Conservation (phyloP, 1,140 invertebrate species). For the Drosophila ohnishii region DNA sequence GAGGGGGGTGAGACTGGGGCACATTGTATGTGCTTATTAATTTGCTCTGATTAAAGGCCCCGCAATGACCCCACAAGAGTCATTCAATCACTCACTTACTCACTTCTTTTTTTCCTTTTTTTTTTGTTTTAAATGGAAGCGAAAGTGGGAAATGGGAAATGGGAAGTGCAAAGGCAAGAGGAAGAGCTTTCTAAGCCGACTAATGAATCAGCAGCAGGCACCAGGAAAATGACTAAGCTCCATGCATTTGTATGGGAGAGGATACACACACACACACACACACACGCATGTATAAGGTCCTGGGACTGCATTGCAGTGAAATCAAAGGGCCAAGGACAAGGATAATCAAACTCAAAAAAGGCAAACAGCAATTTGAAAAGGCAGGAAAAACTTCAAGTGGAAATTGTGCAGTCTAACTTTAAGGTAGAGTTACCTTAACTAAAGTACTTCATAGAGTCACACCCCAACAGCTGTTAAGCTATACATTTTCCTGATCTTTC, state of each 20-base stretch:
- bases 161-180: not conserved
- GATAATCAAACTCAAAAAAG: conserved; percentile 14
- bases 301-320: conserved; percentile 37
- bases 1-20: not conserved
- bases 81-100: conserved; percentile 28
- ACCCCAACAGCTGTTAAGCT: conserved; percentile 3
- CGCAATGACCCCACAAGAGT: conserved; percentile 37
- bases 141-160: conserved; percentile 1
- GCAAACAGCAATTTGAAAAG: not conserved
- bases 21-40: conserved; percentile 38
- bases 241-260: not conserved
- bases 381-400: not conserved
- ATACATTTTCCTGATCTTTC: conserved; percentile 7
- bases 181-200: conserved; percentile 25
- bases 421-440: not conserved
- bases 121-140: not conserved
- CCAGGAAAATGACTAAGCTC: conserved; percentile 30
- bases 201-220: conserved; percentile 33
- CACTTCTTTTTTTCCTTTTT: not conserved
- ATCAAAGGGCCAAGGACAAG: conserved; percentile 45
- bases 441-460: not conserved
- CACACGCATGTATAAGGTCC: no score
- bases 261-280: no score
- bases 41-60: conserved; percentile 41
- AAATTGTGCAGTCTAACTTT: not conserved